A percentile compares a stretch with the other conserved stretches of the same genome.
phyloP scores from a whole-genome alignment of 2,888 invertebrate species.

The Heliconius sara region DNA sequence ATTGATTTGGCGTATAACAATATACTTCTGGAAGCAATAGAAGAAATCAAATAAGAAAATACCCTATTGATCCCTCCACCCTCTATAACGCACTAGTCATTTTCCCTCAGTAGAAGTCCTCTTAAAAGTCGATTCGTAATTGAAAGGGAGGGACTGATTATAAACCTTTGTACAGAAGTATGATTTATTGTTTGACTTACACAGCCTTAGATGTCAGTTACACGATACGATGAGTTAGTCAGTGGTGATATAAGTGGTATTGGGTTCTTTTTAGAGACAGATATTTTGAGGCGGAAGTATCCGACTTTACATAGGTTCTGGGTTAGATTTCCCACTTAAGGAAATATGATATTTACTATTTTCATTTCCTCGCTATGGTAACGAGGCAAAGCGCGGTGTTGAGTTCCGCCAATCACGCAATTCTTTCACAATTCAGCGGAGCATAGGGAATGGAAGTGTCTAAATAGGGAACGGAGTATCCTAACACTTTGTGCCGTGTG shows the following conservation, averaged over 20 bases:
- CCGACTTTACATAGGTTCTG: too few species aligned
- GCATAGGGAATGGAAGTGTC: too few species aligned
- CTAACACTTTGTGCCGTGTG: too few species aligned
- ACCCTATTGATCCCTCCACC: not conserved
- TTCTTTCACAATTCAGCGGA: too few species aligned
- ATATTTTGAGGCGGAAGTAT: not conserved
- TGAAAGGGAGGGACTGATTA: slow-evolving; percentile 17
- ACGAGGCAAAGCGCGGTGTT: too few species aligned
- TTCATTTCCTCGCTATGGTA: too few species aligned
- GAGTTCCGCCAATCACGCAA: too few species aligned
- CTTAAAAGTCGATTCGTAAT: slow-evolving; percentile 16
- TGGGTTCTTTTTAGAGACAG: not conserved
- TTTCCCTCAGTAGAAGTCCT: not conserved
- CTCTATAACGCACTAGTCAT: slow-evolving; percentile 5
- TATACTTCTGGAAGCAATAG: not conserved
- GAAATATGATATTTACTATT: too few species aligned
- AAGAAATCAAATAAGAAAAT: not conserved
- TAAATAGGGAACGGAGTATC: too few species aligned
- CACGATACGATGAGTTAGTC: slow-evolving; percentile 3
- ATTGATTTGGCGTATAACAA: not conserved
- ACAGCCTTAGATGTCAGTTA: slow-evolving; percentile 21
- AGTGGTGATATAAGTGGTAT: not conserved
- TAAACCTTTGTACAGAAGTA: not conserved
- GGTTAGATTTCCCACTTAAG: not conserved
- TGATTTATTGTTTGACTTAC: slow-evolving; percentile 25